A percentile compares a stretch with the other conserved stretches of the same genome.
These are phyloP conservation scores for Euplagia quadripunctaria DNA, from an alignment of 2,888 invertebrate species.

Conservation along the genomic window DNA sequence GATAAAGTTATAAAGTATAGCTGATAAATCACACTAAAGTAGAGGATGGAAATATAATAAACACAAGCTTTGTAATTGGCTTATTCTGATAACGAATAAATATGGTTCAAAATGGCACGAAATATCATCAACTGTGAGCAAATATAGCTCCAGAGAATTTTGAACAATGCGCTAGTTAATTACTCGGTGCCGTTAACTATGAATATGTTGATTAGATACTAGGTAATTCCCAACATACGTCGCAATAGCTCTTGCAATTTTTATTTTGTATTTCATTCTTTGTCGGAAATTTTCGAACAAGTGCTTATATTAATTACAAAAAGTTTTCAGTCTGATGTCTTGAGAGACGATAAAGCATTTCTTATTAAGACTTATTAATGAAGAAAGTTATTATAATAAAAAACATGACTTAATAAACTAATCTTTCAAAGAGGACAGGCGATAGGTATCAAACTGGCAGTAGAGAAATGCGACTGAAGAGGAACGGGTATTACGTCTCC, in stretches of 20 bases:
- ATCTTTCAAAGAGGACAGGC: no score
- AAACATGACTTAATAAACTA: no score
- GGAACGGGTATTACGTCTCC: no score
- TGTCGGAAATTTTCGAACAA: no score
- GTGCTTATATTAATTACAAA: no score
- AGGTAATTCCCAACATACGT: background rate
- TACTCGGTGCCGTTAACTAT: background rate
- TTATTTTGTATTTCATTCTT: background rate
- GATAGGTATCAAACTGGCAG: no score
- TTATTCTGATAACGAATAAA: background rate
- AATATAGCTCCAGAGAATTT: background rate
- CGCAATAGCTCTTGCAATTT: background rate
- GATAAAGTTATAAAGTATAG: background rate
- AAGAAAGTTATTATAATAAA: no score
- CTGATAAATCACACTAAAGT: background rate
- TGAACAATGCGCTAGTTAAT: background rate
- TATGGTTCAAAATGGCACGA: background rate
- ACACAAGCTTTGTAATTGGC: background rate
- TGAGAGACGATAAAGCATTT: no score
- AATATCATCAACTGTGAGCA: background rate
- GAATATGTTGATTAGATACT: slow-evolving; percentile 1
- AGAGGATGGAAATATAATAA: background rate
- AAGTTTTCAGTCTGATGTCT: no score
- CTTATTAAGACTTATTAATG: no score
- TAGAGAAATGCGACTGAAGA: no score